A percentile compares a stretch with the other conserved stretches of the same genome.
These are phyloP conservation scores for Dasyornis broadbenti DNA, from an alignment of 2,113 vertebrate species.

Conservation along the genomic window DNA sequence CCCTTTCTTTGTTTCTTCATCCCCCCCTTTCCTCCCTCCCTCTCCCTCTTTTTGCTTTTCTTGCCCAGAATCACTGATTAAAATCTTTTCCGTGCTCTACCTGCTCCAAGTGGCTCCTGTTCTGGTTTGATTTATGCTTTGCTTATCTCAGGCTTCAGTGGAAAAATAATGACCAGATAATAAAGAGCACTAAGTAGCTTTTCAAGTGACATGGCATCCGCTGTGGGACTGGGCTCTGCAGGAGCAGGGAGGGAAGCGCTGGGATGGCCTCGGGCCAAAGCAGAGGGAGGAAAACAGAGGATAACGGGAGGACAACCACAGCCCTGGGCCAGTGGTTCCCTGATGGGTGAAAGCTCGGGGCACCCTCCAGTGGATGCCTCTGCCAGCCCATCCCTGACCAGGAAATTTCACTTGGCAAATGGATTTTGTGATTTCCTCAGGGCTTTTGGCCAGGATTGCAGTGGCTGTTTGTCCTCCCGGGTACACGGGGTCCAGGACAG, in stretches of 20 bases:
- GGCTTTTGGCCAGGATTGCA: background rate
- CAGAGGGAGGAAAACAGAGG: background rate
- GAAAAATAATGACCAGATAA: conserved; percentile 59
- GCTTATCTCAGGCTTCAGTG: conserved; percentile 37
- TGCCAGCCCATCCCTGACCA: background rate
- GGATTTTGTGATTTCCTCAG: background rate
- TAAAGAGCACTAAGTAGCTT: conserved; percentile 59
- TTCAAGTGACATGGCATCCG: background rate
- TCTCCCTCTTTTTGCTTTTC: background rate
- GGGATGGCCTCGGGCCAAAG: background rate
- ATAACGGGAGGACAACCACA: background rate
- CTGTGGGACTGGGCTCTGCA: background rate
- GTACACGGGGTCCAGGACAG: accelerated
- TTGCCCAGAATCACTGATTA: conserved; percentile 16
- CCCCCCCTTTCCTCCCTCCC: background rate
- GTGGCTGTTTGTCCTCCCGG: background rate
- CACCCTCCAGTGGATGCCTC: background rate
- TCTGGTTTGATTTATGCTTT: conserved; percentile 25
- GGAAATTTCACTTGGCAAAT: background rate
- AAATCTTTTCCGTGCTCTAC: conserved; percentile 3
- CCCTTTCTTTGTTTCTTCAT: background rate
- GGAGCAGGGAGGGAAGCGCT: background rate
- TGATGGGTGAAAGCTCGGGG: accelerated
- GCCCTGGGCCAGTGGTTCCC: background rate
- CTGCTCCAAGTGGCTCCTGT: conserved; percentile 29